Evolutionary conservation across 35 echinoderm and acorn worm genomes (phyloP).

Genomic region (Diadema setosum): DNA sequence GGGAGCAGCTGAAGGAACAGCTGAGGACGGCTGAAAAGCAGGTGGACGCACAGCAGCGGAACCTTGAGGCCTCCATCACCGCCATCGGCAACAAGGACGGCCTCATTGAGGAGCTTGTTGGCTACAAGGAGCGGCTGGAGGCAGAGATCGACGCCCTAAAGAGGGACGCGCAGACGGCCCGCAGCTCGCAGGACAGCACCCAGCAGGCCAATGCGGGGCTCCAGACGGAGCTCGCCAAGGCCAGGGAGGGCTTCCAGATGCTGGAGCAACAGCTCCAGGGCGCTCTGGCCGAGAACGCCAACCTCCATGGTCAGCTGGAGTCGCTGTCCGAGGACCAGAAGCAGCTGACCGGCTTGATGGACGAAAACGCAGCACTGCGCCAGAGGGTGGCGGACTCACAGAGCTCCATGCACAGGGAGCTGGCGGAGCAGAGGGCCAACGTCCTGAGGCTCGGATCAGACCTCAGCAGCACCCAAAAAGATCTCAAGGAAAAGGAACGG

Average conservation of each 20-base stretch:
- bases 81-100: slow-evolving; percentile 41
- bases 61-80: slow-evolving; percentile 38
- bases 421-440: slow-evolving; percentile 75
- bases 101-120: slow-evolving; percentile 46
- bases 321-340: slow-evolving; percentile 79
- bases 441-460: slow-evolving; percentile 58
- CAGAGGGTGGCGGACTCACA: slow-evolving; percentile 75
- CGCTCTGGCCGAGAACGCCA: slow-evolving; percentile 71
- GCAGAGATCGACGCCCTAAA: slow-evolving; percentile 15
- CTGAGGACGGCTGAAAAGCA: slow-evolving; percentile 52
- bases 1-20: slow-evolving; percentile 34
- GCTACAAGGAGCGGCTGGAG: slow-evolving; percentile 25
- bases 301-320: slow-evolving; percentile 91
- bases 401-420: slow-evolving; percentile 68
- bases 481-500: slow-evolving; percentile 72
- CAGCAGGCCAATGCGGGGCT: slow-evolving; percentile 9
- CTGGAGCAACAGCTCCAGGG: slow-evolving; percentile 67
- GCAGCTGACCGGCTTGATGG: slow-evolving; percentile 55
- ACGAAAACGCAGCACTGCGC: slow-evolving; percentile 70
- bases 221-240: slow-evolving; percentile 29
- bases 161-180: background rate
- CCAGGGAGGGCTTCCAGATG: slow-evolving; percentile 23
- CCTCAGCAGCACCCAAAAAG: slow-evolving; percentile 65
- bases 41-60: slow-evolving; percentile 55
- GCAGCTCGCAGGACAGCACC: background rate